Conservation (phyloP, 2,113 vertebrate species). For the Colius striatus region DNA sequence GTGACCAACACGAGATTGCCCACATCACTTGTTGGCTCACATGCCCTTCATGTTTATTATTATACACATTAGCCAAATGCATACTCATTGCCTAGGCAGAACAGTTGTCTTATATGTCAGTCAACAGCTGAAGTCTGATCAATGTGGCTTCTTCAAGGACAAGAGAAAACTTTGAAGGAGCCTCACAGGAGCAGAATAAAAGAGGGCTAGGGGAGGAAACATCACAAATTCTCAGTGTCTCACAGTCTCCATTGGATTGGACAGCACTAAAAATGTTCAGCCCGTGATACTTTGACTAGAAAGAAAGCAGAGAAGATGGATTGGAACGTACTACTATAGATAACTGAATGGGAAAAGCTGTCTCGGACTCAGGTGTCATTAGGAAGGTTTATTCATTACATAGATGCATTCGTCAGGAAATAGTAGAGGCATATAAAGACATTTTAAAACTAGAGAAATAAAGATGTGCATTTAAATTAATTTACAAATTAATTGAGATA, state of each 20-base stretch:
- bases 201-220: accelerated
- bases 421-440: not conserved
- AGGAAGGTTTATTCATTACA: not conserved
- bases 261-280: not conserved
- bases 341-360: not conserved
- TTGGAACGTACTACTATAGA: not conserved
- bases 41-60: not conserved
- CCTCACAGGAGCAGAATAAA: not conserved
- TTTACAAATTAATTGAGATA: not conserved
- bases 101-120: not conserved
- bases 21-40: not conserved
- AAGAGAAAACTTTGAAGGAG: not conserved
- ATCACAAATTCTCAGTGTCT: not conserved
- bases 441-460: not conserved
- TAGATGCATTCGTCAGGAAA: not conserved
- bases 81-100: not conserved
- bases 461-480: not conserved
- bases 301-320: not conserved
- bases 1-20: not conserved
- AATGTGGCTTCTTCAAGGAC: not conserved
- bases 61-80: not conserved
- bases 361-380: not conserved
- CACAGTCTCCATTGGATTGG: not conserved
- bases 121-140: not conserved
- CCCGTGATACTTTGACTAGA: not conserved